Evolutionary conservation across 2,888 invertebrate genomes (phyloP), one percentile per base, ranked within the genome.

Genomic region (Artemia sp.): DNA sequence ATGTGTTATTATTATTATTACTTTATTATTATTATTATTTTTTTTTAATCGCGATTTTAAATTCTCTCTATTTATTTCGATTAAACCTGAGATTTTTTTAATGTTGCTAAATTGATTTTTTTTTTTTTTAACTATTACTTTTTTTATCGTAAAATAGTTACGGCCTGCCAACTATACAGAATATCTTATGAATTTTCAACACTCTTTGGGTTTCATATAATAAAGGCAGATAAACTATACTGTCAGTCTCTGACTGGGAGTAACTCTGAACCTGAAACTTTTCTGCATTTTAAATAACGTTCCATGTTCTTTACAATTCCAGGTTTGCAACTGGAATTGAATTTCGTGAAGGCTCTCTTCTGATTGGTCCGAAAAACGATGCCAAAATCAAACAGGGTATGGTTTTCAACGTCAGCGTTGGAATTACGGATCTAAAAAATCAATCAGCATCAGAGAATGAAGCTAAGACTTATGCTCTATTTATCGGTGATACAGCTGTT

Each of bases 241-340:
- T 38, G 38, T 24, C 50, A 12, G 19, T 14, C 9, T 58, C 14
- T 58, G 14, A 4, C 12, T 69, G 8, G 12, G 12, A 68, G 24
- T 70, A 51, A 51, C 19, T 24, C 14, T 73, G 58, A 52, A 51
- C 50, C 14, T 5, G n/a, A 70, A n/a, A 12, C 4, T 12, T 51
- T 71, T 69, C 71, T 69, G 38, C 38, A 38, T 38, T 38, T 38
- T 3, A 5, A 38, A 4, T 38, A 38, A 38, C 38, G 38, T 38
- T 38, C 38, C 38, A 38, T 38, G 2, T 38, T 38, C 38, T 38
- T 38, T 38, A 38, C 38, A 38, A 38, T 77, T 78, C 58, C 76
- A 86, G 86, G 8, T 98, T 98, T 81, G 93, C 87, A 0, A 97
- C 92, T 87, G 98, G 98, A 9, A 91, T 98, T 74, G 97, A 98